Evolutionary conservation across 2,888 invertebrate species (phyloP).

Genomic region (Idaea straminata): DNA sequence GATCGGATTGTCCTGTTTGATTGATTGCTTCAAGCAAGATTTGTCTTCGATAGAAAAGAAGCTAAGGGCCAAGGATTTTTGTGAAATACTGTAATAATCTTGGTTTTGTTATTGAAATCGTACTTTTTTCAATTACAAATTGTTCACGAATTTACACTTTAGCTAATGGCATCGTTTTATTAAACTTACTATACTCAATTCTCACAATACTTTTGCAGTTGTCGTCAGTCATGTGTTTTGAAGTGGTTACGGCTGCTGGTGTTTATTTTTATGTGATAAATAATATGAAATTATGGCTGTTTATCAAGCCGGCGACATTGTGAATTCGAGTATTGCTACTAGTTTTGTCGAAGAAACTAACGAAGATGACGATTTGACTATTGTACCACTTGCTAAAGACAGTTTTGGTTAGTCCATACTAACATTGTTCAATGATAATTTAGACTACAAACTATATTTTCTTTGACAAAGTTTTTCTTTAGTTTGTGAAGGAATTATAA

Average conservation of each 20-base stretch:
- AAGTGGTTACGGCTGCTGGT: constrained; percentile 54
- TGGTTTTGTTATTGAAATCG: not conserved
- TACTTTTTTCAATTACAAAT: not conserved
- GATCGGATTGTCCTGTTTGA: too few species aligned
- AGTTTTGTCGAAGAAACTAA: constrained; percentile 51
- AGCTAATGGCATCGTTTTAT: not conserved
- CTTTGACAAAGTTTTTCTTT: not conserved
- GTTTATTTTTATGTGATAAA: constrained; percentile 37
- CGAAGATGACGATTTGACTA: constrained; percentile 84
- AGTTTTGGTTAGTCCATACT: constrained; percentile 88
- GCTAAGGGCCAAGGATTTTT: too few species aligned
- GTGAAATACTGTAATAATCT: too few species aligned
- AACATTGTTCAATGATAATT: not conserved
- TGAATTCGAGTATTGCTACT: constrained; percentile 40
- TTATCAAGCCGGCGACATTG: constrained; percentile 53
- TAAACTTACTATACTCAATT: not conserved
- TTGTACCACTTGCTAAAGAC: constrained; percentile 92
- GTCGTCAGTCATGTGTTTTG: constrained; percentile 60
- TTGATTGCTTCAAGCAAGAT: too few species aligned
- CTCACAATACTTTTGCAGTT: not conserved
- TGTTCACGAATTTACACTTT: not conserved
- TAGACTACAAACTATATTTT: not conserved
- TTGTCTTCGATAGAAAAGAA: too few species aligned
- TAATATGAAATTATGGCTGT: constrained; percentile 63
- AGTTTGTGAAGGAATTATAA: not conserved